phyloP scores from a whole-genome alignment of 2,888 invertebrate genomes.

The Drosophila prostipennis region DNA sequence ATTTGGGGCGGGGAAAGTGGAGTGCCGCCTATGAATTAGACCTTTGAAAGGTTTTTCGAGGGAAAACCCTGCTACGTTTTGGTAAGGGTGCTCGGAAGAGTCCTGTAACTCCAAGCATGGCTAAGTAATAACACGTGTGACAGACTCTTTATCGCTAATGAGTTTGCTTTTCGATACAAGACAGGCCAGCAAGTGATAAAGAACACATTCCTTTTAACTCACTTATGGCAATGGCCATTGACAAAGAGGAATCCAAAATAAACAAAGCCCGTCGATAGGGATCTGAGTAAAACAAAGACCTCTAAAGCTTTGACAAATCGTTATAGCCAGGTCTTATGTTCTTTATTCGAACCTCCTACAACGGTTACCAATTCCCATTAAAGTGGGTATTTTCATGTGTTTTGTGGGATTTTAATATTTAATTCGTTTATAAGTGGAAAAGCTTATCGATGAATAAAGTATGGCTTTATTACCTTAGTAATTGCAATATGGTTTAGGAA shows the following conservation, averaged over 20 bases:
- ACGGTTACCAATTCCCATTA: background rate
- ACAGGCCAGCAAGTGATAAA: slow-evolving; percentile 19
- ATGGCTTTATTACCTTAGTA: too few relatives aligned
- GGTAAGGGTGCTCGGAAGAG: slow-evolving; percentile 7
- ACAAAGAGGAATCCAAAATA: slow-evolving; percentile 15
- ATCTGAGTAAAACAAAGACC: slow-evolving; percentile 27
- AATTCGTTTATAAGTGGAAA: background rate
- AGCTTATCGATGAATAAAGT: background rate
- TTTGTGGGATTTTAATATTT: background rate
- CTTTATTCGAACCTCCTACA: too few relatives aligned
- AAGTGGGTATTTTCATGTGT: background rate
- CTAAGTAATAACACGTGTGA: slow-evolving; percentile 37
- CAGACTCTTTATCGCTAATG: slow-evolving; percentile 38
- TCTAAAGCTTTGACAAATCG: slow-evolving; percentile 29
- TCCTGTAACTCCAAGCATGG: slow-evolving; percentile 21
- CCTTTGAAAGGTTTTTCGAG: slow-evolving; percentile 35
- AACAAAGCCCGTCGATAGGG: slow-evolving; percentile 12
- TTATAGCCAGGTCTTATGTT: background rate
- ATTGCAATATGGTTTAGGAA: too few relatives aligned
- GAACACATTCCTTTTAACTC: slow-evolving; percentile 7
- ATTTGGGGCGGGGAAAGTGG: slow-evolving; percentile 3
- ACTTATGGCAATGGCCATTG: slow-evolving; percentile 3
- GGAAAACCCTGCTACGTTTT: background rate
- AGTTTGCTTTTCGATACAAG: slow-evolving; percentile 22
- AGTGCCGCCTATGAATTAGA: slow-evolving; percentile 10